phyloP scores from a whole-genome alignment of 2,113 vertebrate genomes.

The Carettochelys insculpta region DNA sequence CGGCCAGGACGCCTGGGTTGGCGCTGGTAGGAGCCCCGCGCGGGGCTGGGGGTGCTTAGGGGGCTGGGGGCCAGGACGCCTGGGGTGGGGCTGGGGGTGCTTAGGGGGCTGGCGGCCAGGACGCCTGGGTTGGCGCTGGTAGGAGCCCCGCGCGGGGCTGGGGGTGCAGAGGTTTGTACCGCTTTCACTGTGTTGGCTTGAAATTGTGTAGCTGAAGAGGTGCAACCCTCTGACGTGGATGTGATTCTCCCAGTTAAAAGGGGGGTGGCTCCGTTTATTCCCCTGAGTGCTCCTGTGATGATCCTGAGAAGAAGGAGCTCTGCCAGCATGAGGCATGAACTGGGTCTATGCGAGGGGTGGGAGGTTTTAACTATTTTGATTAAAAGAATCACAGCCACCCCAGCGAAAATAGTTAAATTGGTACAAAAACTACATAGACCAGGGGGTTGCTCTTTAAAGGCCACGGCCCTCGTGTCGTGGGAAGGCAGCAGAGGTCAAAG shows the following conservation, averaged over 20 bases:
- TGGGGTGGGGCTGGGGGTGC: not conserved
- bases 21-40: too few relatives aligned
- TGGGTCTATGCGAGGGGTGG: not conserved
- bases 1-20: not conserved
- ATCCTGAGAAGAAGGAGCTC: not conserved
- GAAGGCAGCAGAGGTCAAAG: not conserved
- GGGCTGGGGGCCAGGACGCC: too few relatives aligned
- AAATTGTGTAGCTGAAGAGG: too few relatives aligned
- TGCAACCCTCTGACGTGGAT: too few relatives aligned
- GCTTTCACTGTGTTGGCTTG: too few relatives aligned
- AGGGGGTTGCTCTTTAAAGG: not conserved
- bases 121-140: too few relatives aligned
- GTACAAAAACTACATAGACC: not conserved
- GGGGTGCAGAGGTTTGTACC: not conserved
- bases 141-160: fast-evolving
- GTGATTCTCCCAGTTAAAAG: too few relatives aligned
- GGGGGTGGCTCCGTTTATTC: too few relatives aligned
- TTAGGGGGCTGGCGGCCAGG: too few relatives aligned
- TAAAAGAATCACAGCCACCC: too few relatives aligned
- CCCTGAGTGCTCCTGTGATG: not conserved
- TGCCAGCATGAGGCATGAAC: not conserved
- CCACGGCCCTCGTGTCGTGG: not conserved
- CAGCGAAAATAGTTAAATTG: not conserved
- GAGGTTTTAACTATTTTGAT: too few relatives aligned
- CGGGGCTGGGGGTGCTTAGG: too few relatives aligned